A percentile compares a stretch with the other conserved stretches of the same genome.
Evolutionary conservation across 2,113 vertebrate species (phyloP).

Genomic region (Struthio camelus): DNA sequence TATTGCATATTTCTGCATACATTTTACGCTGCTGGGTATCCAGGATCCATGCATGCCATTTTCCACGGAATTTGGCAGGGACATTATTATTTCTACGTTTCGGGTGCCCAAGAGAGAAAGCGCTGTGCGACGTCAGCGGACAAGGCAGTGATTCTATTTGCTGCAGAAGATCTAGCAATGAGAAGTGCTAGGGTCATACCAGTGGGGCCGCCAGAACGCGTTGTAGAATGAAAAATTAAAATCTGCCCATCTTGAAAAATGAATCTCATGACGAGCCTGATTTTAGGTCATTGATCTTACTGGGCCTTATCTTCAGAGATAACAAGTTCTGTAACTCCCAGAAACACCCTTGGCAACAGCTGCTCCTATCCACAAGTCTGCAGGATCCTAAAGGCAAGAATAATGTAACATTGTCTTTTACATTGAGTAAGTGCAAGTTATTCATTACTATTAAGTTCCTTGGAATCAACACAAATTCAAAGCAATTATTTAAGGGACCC

Average conservation of each 20-base stretch:
- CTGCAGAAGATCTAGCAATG: background rate
- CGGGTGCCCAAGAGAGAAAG: background rate
- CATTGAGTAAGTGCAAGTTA: background rate
- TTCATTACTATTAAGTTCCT: background rate
- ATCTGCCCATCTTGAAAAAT: background rate
- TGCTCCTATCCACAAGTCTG: background rate
- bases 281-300: background rate
- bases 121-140: background rate
- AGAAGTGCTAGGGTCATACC: background rate
- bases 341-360: background rate
- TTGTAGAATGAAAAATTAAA: background rate
- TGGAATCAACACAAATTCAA: constrained; percentile 21
- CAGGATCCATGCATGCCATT: fast-evolving
- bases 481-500: background rate
- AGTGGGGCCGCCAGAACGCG: background rate
- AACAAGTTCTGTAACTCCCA: background rate
- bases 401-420: background rate
- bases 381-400: background rate
- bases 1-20: background rate
- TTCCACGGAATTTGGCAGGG: background rate
- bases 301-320: background rate
- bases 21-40: background rate
- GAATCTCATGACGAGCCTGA: background rate
- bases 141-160: background rate
- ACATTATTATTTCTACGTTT: background rate